Evolutionary conservation across 35 echinoderm and acorn worm species (phyloP).

Genomic region (Amphiura filiformis): DNA sequence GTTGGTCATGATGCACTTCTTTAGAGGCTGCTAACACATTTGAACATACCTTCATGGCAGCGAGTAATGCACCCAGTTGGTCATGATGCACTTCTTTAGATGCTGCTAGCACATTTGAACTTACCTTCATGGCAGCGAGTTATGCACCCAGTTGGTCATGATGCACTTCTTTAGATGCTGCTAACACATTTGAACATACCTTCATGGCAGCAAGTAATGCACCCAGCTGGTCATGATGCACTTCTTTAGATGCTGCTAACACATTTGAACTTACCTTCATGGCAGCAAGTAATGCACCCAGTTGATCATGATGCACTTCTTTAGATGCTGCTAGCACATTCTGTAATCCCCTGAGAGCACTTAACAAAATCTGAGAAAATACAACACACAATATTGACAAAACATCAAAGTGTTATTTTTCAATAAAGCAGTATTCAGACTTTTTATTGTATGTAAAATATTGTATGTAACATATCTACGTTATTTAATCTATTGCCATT

Average conservation of each 20-base stretch:
- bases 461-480: no score
- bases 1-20: slow-evolving; percentile 56
- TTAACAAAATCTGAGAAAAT: slow-evolving; percentile 58
- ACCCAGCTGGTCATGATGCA: slow-evolving; percentile 51
- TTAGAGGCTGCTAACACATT: background rate
- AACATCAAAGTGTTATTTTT: no score
- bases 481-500: no score
- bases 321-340: slow-evolving; percentile 77
- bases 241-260: slow-evolving; percentile 66
- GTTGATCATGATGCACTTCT: slow-evolving; percentile 60
- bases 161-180: slow-evolving; percentile 41
- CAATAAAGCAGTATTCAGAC: no score
- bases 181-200: slow-evolving; percentile 8
- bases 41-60: slow-evolving; percentile 66
- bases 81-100: slow-evolving; percentile 56
- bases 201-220: slow-evolving; percentile 74
- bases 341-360: slow-evolving; percentile 71
- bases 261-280: slow-evolving; percentile 77
- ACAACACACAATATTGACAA: background rate
- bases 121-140: slow-evolving; percentile 85
- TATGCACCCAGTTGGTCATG: slow-evolving; percentile 32
- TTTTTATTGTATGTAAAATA: no score
- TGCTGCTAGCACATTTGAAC: background rate
- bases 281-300: slow-evolving; percentile 71
- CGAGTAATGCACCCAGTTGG: slow-evolving; percentile 60